Base-by-base conservation (phyloP, 2,113 vertebrate genomes). In the Rhinopomastus cyanomelas region DNA sequence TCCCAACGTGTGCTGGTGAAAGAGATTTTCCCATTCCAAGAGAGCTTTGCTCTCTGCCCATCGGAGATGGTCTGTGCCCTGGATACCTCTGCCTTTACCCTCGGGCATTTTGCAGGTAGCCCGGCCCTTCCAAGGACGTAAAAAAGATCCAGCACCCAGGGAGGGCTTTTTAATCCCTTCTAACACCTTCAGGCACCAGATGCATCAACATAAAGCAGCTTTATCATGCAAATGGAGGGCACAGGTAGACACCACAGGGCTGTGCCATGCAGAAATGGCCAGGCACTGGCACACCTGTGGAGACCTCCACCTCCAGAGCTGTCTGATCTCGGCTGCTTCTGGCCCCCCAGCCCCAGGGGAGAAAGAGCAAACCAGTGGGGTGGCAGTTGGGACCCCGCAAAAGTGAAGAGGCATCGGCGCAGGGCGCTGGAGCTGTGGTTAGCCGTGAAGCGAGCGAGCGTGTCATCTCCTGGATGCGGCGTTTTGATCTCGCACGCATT, bases 161-260 rank as follows among this genome's bases (percentile, higher is more conserved):
- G 89, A 77, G 26, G 21, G 74, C 91, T 94, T 91, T 95, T 94
- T 83, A 81, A 90, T 93, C 82, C 72, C 12, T 69, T 73, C 83
- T 90, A 84, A 95, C 92, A 96, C 82, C 86, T 90, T 78, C 68
- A 52, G 74, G 89, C 81, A 94, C 93, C 92, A 97, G 92, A 95
- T 94, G 92, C 81, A 75, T 84, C 91, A 83, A 96, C 85, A 84
- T 85, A 87, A 56, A 89, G 81, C n/a, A 59, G 57, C 96, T 96
- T 96, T 97, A 85, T 95, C 94, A 97, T 97, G 96, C 93, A 96
- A 97, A 97, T 95, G 39, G 37, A 72, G 93, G 85, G 72, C n/a
- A 9, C 73, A 72, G 71, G 94, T 92, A 68, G 83, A 53, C 62
- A 73, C 49, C 12, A 23, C 32, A 7, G 21, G 55, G 69, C 55